phyloP scores from a whole-genome alignment of 2,113 vertebrate genomes.

The Python bivittatus region DNA sequence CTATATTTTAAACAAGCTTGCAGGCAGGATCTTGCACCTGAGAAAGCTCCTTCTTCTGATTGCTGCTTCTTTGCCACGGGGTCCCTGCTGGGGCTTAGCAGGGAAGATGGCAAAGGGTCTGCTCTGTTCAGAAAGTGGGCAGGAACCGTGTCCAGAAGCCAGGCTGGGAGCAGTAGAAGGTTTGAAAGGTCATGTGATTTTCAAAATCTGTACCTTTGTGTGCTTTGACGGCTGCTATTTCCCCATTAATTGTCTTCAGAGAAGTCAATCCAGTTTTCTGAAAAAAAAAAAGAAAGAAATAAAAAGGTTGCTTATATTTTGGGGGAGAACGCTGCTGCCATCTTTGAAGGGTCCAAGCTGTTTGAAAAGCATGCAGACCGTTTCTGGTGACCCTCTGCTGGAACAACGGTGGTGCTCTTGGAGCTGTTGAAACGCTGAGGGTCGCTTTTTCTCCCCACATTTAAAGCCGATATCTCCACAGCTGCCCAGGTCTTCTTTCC shows the following conservation, averaged over 20 bases:
- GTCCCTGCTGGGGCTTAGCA: no score
- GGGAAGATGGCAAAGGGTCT: no score
- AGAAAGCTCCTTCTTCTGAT: no score
- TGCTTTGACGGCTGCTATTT: neutral
- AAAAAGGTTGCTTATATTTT: neutral
- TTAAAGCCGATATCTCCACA: neutral
- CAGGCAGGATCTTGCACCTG: no score
- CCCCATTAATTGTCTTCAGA: neutral
- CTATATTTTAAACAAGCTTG: no score
- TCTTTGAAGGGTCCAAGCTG: neutral
- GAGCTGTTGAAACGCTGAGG: neutral
- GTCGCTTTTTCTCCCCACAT: neutral
- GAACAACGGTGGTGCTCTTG: neutral
- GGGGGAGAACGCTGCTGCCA: neutral
- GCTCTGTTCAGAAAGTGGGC: no score
- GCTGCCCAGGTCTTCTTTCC: neutral
- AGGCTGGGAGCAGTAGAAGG: no score
- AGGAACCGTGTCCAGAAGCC: no score
- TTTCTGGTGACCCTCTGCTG: neutral
- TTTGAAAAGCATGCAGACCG: neutral
- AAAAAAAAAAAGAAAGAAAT: neutral
- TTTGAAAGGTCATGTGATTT: neutral
- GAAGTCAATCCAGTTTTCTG: neutral
- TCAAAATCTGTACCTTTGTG: neutral
- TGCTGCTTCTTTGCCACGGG: no score